These are phyloP conservation scores for Julus scandinavius DNA, from an alignment of 2,888 invertebrate species.

Conservation along the genomic window DNA sequence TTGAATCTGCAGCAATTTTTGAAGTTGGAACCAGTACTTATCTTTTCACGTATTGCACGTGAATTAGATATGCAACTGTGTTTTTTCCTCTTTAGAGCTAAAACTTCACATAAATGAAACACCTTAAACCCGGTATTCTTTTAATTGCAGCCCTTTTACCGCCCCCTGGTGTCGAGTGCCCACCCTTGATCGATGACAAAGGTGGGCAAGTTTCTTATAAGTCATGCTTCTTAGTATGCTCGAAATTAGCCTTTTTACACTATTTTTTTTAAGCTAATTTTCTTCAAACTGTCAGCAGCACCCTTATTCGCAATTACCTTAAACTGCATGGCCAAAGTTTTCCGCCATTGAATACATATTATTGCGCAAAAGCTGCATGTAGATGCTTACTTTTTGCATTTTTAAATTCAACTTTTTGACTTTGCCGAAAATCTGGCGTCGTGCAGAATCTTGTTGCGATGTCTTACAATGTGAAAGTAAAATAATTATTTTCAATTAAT, in stretches of 20 bases:
- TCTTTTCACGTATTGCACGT: not conserved
- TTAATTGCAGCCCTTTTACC: constrained; percentile 33
- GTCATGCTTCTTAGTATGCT: constrained; percentile 33
- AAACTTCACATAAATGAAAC: not conserved
- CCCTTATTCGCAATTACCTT: not conserved
- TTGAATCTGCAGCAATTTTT: not conserved
- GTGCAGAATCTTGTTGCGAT: not conserved
- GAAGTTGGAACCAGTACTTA: not conserved
- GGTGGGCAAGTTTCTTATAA: constrained; percentile 26
- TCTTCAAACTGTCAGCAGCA: constrained; percentile 26
- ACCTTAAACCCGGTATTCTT: constrained; percentile 8
- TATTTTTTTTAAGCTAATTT: not conserved
- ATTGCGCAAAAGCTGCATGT: constrained; percentile 11
- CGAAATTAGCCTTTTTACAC: constrained; percentile 25
- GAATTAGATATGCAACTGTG: not conserved
- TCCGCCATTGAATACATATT: not conserved
- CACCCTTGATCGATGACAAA: constrained; percentile 33
- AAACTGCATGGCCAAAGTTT: not conserved
- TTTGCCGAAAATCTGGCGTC: not conserved
- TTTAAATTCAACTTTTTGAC: not conserved
- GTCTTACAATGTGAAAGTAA: too few relatives aligned
- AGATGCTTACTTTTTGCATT: constrained; percentile 26
- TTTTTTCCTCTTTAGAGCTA: constrained; percentile 6
- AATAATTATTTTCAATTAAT: too few relatives aligned
- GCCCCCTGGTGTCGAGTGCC: constrained; percentile 33